These are phyloP conservation scores for Anastatus disparis DNA, from an alignment of 1,140 invertebrate species.

Conservation along the genomic window DNA sequence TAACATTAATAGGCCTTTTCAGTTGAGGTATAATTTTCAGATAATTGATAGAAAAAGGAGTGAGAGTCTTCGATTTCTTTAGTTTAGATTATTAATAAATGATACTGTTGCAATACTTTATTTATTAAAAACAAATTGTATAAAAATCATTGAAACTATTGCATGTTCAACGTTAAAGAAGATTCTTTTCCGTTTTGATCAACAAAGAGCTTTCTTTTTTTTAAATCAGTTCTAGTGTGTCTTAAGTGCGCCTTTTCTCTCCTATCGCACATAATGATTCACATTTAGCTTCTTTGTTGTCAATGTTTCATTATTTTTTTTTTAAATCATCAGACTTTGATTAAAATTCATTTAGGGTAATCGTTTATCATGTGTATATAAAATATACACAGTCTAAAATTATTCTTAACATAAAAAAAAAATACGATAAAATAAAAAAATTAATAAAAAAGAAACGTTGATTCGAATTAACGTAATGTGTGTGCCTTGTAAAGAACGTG, in stretches of 20 bases:
- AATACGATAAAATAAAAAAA: neutral
- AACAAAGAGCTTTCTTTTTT: too few species aligned
- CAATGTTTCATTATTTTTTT: constrained; percentile 8
- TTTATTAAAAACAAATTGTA: constrained; percentile 37
- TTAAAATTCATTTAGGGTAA: neutral
- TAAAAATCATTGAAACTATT: constrained; percentile 35
- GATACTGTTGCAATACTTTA: constrained; percentile 38
- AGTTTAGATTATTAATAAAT: constrained; percentile 37
- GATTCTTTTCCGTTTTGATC: constrained; percentile 1
- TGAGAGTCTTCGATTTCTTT: constrained; percentile 28
- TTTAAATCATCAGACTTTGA: constrained; percentile 20
- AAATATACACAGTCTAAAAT: constrained; percentile 20
- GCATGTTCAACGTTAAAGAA: constrained; percentile 16
- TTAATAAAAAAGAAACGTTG: constrained; percentile 8
- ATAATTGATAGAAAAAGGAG: constrained; percentile 16
- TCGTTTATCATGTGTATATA: constrained; percentile 11
- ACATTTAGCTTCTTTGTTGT: constrained; percentile 26
- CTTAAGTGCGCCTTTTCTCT: constrained; percentile 8
- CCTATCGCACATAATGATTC: constrained; percentile 20
- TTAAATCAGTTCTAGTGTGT: constrained; percentile 19
- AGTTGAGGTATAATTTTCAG: constrained; percentile 29
- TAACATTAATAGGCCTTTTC: constrained; percentile 37
- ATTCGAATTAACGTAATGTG: constrained; percentile 17
- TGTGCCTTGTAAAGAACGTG: constrained; percentile 5
- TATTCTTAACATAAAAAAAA: neutral